Evolutionary conservation across 2,113 vertebrate genomes (phyloP), one percentile per base, ranked within the genome.

Genomic region (Bambusicola thoracicus): DNA sequence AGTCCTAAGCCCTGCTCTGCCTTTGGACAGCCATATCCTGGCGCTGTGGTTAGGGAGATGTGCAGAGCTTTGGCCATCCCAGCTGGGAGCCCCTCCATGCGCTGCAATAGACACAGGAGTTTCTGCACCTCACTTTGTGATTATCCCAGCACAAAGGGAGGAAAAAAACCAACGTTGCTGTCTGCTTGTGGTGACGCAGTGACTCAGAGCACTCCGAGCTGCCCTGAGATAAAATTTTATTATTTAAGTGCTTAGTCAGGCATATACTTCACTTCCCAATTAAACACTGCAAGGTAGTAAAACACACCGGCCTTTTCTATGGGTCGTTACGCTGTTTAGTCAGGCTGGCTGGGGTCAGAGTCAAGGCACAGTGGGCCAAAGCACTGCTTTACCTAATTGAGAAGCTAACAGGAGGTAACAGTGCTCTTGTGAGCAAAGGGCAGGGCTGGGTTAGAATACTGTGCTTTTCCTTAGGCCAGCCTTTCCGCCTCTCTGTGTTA

Each of bases 181-280:
- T 13, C 27, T 14, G 89, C 84, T 92, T 87, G 81, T 61, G 78
- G 66, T 8, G 0, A 72, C 56, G 70, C 78, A 68, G 58, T n/a
- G 51, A 11, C 74, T 89, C 46, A 43, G 22, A n/a, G 46, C n/a
- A 40, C 82, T 16, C 0, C 6, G 38, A 22, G 24, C 59, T 17
- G 1, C 87, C 51, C 49, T 5, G 65, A 90, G 93, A 81, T 41
- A 21, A 61, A 75, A 38, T 25, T 85, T 16, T 85, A 90, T 91
- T 87, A 85, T 43, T 63, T 81, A 43, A 53, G 68, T 53, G 82
- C 1, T 89, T 94, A 94, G 95, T 90, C 95, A 94, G 87, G 82
- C 90, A 22, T 83, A 82, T 25, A 7, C 43, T 85, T 34, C 4
- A 16, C 55, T 81, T 69, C 61, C 89, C 94, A 91, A 92, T 92